A percentile compares a stretch with the other conserved stretches of the same genome.
phyloP scores from a whole-genome alignment of 2,888 invertebrate species.

The Sclerodermus sp. region DNA sequence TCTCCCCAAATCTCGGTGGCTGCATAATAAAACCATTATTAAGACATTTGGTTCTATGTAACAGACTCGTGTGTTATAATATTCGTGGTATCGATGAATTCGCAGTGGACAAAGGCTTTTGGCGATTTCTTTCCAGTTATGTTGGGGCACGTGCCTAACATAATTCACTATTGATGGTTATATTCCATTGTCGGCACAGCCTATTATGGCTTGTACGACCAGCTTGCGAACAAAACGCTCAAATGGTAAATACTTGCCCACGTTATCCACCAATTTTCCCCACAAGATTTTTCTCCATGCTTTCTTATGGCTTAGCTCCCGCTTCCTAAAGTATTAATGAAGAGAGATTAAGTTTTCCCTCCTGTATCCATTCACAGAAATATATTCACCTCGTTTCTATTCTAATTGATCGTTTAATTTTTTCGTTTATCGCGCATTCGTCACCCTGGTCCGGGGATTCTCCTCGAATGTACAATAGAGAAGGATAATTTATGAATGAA shows the following conservation, averaged over 20 bases:
- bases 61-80: slow-evolving; percentile 5
- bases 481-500: no score
- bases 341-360: no score
- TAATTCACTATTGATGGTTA: slow-evolving; percentile 50
- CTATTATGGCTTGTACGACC: slow-evolving; percentile 44
- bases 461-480: no score
- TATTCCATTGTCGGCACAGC: slow-evolving; percentile 45
- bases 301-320: no score
- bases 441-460: no score
- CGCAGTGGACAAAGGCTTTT: slow-evolving; percentile 30
- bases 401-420: no score
- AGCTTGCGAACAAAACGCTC: slow-evolving; percentile 28
- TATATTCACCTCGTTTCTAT: no score
- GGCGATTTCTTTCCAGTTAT: slow-evolving; percentile 45
- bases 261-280: no score
- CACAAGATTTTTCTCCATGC: no score
- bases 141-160: slow-evolving; percentile 44
- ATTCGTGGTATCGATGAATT: slow-evolving; percentile 14
- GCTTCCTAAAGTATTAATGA: no score
- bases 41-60: slow-evolving; percentile 17
- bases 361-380: no score
- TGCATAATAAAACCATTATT: slow-evolving; percentile 35
- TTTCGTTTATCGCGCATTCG: no score
- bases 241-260: slow-evolving; percentile 34
- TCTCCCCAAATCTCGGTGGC: neutral